Percentiles rank a stretch among this genome's conserved stretches.
Conservation (phyloP, 2,113 vertebrate species). For the Nycticebus coucang region DNA sequence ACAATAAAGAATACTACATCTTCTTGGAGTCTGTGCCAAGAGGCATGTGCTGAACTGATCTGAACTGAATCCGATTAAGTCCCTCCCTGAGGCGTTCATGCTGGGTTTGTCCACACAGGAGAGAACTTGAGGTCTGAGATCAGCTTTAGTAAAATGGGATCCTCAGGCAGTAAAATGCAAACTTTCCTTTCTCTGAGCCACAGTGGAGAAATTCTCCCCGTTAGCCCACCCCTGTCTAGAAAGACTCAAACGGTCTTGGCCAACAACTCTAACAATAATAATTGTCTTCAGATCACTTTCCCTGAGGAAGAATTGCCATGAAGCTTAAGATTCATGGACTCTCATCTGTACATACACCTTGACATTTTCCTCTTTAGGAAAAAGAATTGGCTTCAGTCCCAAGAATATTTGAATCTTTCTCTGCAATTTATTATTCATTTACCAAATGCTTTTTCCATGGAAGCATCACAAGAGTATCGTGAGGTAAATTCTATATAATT, state of each 20-base stretch:
- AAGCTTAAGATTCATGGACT: background rate
- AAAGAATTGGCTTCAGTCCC: background rate
- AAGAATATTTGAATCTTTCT: background rate
- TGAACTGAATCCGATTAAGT: background rate
- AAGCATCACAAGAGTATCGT: background rate
- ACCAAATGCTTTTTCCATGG: background rate
- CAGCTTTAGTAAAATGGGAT: background rate
- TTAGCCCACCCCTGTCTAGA: background rate
- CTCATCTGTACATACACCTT: background rate
- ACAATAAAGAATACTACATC: background rate
- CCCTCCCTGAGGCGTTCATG: background rate
- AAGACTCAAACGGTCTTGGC: background rate
- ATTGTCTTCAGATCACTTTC: background rate
- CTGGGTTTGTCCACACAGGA: background rate
- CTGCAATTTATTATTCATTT: background rate
- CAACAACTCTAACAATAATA: background rate
- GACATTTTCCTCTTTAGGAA: too few relatives aligned
- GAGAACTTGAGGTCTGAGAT: background rate
- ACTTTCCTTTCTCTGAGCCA: background rate
- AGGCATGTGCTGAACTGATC: background rate
- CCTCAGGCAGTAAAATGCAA: background rate
- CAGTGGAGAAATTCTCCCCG: background rate
- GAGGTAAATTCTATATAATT: conserved; percentile 7
- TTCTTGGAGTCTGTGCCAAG: background rate
- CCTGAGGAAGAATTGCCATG: background rate